Conservation (phyloP, 1,140 invertebrate species). For the Homarus americanus region DNA sequence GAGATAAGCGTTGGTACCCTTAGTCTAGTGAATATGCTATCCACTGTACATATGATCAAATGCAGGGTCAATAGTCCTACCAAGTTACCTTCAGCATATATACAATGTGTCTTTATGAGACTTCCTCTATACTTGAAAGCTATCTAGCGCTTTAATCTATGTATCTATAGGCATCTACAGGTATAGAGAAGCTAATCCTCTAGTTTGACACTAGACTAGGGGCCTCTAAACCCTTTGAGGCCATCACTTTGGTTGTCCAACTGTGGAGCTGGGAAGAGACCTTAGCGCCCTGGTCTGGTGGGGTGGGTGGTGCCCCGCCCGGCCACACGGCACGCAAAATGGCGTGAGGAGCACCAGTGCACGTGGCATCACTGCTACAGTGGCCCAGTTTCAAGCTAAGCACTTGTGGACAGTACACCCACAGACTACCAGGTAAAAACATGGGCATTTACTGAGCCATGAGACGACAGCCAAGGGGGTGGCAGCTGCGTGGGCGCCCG, state of each 20-base stretch:
- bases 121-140: constrained; percentile 73
- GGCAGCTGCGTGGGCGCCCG: constrained; percentile 57
- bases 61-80: constrained; percentile 71
- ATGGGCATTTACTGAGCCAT: constrained; percentile 65
- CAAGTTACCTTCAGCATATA: constrained; percentile 69
- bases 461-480: constrained; percentile 59
- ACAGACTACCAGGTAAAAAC: constrained; percentile 68
- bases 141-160: constrained; percentile 71
- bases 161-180: constrained; percentile 73
- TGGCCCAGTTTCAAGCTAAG: constrained; percentile 63
- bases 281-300: constrained; percentile 60
- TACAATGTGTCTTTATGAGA: constrained; percentile 68
- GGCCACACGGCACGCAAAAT: constrained; percentile 49
- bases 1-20: constrained; percentile 73
- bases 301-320: constrained; percentile 46
- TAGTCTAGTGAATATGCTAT: constrained; percentile 73
- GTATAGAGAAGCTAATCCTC: constrained; percentile 72
- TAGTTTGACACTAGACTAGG: constrained; percentile 74
- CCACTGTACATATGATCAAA: constrained; percentile 72
- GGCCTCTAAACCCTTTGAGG: constrained; percentile 66
- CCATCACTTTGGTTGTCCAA: constrained; percentile 72
- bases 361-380: constrained; percentile 57
- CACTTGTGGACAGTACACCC: constrained; percentile 60
- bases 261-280: constrained; percentile 65
- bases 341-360: constrained; percentile 70